Conservation (phyloP, 2,888 invertebrate species). For the Siphonodentalium dalli region DNA sequence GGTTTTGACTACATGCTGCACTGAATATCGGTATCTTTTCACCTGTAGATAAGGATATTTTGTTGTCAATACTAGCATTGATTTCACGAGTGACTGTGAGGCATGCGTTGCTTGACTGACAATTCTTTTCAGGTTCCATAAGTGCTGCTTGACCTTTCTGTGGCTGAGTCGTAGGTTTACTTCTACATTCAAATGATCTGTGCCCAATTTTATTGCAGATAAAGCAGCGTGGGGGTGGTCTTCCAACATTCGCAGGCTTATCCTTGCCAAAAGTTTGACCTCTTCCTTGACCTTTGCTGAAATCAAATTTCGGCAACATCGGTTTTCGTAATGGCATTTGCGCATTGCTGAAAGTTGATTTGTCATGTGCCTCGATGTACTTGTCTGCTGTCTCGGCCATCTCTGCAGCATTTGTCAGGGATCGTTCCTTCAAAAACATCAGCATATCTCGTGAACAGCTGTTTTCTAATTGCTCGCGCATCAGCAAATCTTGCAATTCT, state of each 20-base stretch:
- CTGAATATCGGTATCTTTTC: too few relatives aligned
- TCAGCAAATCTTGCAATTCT: conserved; percentile 11
- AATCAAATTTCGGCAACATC: not conserved
- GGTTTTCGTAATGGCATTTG: not conserved
- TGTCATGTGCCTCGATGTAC: conserved; percentile 15
- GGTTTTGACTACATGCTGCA: too few relatives aligned
- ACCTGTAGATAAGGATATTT: too few relatives aligned
- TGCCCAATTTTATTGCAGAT: not conserved
- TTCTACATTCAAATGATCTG: not conserved
- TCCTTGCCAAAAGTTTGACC: not conserved
- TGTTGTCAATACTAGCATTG: too few relatives aligned
- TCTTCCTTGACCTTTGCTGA: not conserved
- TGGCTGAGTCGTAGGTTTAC: too few relatives aligned
- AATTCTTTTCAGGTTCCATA: too few relatives aligned
- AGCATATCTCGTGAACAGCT: conserved; percentile 3
- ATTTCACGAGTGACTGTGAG: too few relatives aligned
- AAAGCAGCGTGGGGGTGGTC: not conserved
- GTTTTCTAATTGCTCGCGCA: conserved; percentile 15
- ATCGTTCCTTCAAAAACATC: conserved; percentile 22
- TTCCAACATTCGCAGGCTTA: too few relatives aligned
- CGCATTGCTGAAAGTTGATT: not conserved
- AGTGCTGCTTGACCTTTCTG: too few relatives aligned
- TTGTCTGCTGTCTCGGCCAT: conserved; percentile 20
- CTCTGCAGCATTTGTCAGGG: conserved; percentile 7
- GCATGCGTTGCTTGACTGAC: too few relatives aligned